Percentiles rank a stretch among this genome's conserved stretches.
Evolutionary conservation across 2,113 vertebrate genomes (phyloP).

Genomic region (Prunella fulvescens): DNA sequence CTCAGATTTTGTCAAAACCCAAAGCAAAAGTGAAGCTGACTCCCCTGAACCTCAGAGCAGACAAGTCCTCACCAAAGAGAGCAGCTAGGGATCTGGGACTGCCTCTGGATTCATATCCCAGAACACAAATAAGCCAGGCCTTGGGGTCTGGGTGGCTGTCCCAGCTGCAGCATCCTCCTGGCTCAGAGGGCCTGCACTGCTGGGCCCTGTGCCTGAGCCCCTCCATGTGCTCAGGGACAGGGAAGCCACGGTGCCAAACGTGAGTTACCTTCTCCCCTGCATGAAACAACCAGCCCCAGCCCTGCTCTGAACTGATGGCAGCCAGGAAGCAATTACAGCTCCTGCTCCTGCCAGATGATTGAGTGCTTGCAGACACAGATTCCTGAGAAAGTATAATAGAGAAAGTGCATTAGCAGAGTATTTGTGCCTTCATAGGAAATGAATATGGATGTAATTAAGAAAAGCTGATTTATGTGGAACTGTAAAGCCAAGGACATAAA

Average conservation of each 20-base stretch:
- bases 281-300: neutral
- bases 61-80: neutral
- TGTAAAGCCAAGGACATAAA: slow-evolving; percentile 38
- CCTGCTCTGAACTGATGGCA: neutral
- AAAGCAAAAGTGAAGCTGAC: neutral
- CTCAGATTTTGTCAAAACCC: neutral
- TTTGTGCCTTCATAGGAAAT: slow-evolving; percentile 46
- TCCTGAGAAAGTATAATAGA: slow-evolving; percentile 1
- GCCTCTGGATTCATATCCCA: neutral
- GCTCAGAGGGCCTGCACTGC: neutral
- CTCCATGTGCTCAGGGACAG: neutral
- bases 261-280: neutral
- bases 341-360: slow-evolving; percentile 18
- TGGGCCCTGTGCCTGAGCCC: neutral
- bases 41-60: neutral
- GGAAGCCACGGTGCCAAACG: neutral
- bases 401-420: slow-evolving; percentile 34
- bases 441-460: slow-evolving; percentile 55
- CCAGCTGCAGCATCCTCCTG: neutral
- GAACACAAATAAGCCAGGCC: neutral
- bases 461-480: slow-evolving; percentile 44
- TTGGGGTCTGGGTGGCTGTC: neutral
- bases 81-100: neutral
- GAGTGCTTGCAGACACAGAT: slow-evolving; percentile 33
- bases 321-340: slow-evolving; percentile 23